Evolutionary conservation across 2,113 vertebrate genomes (phyloP).

Genomic region (Grantiella picta): DNA sequence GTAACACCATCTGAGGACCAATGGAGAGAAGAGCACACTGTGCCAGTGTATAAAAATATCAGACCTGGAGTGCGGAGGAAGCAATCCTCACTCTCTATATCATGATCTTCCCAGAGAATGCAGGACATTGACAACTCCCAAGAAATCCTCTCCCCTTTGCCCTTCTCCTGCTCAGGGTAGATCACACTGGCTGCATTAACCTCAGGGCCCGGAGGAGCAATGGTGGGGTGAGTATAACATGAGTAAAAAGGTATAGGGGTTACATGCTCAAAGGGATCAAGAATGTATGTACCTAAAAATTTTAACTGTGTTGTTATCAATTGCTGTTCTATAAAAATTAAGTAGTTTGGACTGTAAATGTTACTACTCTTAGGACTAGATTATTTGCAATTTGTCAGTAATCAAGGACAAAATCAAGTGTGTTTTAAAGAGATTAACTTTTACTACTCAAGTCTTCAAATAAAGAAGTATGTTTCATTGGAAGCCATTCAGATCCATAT

Average conservation of each 20-base stretch:
- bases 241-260: background rate
- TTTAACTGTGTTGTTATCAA: background rate
- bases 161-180: background rate
- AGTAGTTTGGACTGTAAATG: background rate
- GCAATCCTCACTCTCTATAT: background rate
- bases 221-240: background rate
- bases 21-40: background rate
- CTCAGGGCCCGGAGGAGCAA: background rate
- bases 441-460: background rate
- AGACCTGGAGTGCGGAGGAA: background rate
- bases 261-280: background rate
- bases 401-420: background rate
- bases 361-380: background rate
- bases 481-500: background rate
- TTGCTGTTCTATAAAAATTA: background rate
- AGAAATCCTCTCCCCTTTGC: background rate
- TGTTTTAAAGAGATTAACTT: background rate
- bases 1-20: background rate
- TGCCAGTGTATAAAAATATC: background rate
- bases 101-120: background rate
- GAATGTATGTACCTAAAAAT: background rate
- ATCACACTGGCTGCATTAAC: background rate
- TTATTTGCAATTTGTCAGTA: background rate
- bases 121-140: background rate
- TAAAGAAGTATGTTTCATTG: background rate